Evolutionary conservation across 2,888 invertebrate genomes (phyloP).

Genomic region (Catocala nupta): DNA sequence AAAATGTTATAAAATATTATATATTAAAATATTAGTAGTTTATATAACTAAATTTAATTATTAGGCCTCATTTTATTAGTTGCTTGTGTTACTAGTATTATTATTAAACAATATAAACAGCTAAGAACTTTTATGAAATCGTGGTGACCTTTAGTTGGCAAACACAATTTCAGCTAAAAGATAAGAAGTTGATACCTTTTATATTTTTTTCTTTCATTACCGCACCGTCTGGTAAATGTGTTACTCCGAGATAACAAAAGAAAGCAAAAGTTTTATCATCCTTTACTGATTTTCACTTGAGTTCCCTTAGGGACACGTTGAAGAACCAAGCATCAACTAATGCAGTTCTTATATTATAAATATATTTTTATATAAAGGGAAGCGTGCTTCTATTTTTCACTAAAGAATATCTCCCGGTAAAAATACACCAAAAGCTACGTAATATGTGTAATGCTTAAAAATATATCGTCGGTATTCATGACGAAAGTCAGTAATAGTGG

Average conservation of each 20-base stretch:
- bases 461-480: no score
- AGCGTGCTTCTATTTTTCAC: no score
- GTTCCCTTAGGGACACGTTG: slow-evolving; percentile 29
- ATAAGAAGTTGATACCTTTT: slow-evolving; percentile 25
- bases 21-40: no score
- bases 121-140: slow-evolving; percentile 6
- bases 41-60: no score
- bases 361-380: no score
- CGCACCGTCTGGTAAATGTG: slow-evolving; percentile 39
- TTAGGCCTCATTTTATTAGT: no score
- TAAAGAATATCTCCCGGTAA: no score
- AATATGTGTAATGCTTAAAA: no score
- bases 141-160: slow-evolving; percentile 11
- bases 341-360: slow-evolving; percentile 9
- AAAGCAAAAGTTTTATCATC: slow-evolving; percentile 45
- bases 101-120: neutral
- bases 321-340: slow-evolving; percentile 18
- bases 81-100: no score
- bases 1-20: no score
- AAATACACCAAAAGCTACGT: no score
- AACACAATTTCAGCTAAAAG: slow-evolving; percentile 17
- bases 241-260: slow-evolving; percentile 39
- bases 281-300: slow-evolving; percentile 45
- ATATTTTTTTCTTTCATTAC: slow-evolving; percentile 33
- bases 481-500: no score